phyloP scores from a whole-genome alignment of 2,888 invertebrate species.

The Dasypogon diadema region DNA sequence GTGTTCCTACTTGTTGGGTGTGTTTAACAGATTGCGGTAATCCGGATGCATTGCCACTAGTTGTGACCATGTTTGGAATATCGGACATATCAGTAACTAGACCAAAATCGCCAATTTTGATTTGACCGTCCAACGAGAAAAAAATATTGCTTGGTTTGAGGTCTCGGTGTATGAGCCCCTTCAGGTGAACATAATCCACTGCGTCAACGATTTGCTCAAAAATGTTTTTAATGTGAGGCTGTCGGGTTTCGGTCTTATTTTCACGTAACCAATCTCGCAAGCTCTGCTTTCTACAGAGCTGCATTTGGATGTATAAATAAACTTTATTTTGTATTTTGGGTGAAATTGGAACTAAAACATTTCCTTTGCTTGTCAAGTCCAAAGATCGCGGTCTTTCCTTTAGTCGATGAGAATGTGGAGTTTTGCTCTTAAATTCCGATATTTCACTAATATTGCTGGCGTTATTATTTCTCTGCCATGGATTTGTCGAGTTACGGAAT shows the following conservation, averaged over 20 bases:
- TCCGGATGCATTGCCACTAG: conserved; percentile 61
- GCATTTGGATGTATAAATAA: conserved; percentile 98
- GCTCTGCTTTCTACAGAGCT: conserved; percentile 89
- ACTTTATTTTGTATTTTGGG: conserved; percentile 69
- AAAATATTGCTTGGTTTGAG: conserved; percentile 95
- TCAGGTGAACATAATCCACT: conserved; percentile 94
- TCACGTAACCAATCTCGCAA: conserved; percentile 89
- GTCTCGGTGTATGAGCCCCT: conserved; percentile 95
- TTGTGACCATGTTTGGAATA: conserved; percentile 66
- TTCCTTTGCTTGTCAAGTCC: conserved; percentile 61
- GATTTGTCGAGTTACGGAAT: conserved; percentile 63
- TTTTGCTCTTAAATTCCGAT: conserved; percentile 20
- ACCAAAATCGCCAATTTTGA: conserved; percentile 98
- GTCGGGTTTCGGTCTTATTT: conserved; percentile 70
- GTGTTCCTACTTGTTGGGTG: conserved; percentile 83
- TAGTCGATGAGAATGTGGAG: not conserved
- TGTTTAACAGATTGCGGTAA: conserved; percentile 69
- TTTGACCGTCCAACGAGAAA: conserved; percentile 88
- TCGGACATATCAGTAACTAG: conserved; percentile 91
- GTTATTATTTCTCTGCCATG: conserved; percentile 54
- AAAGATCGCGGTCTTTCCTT: conserved; percentile 65
- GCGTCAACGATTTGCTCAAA: conserved; percentile 94
- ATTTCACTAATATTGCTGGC: conserved; percentile 38
- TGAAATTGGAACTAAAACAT: conserved; percentile 44
- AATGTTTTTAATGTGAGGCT: conserved; percentile 73